Percentiles rank a stretch among this genome's conserved stretches.
These are phyloP conservation scores for Antennarius striatus DNA, from an alignment of 2,113 vertebrate genomes.

Conservation along the genomic window DNA sequence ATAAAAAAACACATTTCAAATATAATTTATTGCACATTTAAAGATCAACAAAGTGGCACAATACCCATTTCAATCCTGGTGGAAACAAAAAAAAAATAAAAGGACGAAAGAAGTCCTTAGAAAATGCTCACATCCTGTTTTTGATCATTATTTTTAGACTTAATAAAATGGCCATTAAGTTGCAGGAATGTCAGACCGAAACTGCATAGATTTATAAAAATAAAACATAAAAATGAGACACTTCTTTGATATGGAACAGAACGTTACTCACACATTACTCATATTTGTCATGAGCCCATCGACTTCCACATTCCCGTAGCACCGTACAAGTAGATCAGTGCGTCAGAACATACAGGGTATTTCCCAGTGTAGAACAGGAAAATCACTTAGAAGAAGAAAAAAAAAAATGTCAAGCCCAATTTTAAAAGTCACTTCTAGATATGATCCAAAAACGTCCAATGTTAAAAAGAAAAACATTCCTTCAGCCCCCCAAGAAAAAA, in stretches of 20 bases:
- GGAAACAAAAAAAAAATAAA: slow-evolving; percentile 49
- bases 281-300: slow-evolving; percentile 46
- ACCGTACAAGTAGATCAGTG: slow-evolving; percentile 40
- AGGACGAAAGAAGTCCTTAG: slow-evolving; percentile 65
- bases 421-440: slow-evolving; percentile 46
- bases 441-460: slow-evolving; percentile 20
- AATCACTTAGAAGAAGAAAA: slow-evolving; percentile 38
- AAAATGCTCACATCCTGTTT: slow-evolving; percentile 67
- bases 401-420: slow-evolving; percentile 28
- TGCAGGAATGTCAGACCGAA: slow-evolving; percentile 69
- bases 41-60: slow-evolving; percentile 78
- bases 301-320: slow-evolving; percentile 43
- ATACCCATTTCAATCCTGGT: slow-evolving; percentile 72
- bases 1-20: slow-evolving; percentile 76
- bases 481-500: slow-evolving; percentile 44
- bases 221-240: slow-evolving; percentile 22
- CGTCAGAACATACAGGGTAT: slow-evolving; percentile 38
- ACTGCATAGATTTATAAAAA: slow-evolving; percentile 79
- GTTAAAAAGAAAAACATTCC: slow-evolving; percentile 29
- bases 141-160: slow-evolving; percentile 43
- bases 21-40: slow-evolving; percentile 84
- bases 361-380: slow-evolving; percentile 53
- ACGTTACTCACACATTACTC: slow-evolving; percentile 62
- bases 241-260: slow-evolving; percentile 55
- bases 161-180: slow-evolving; percentile 57